Percentiles rank a stretch among this genome's conserved stretches.
Evolutionary conservation across 2,888 invertebrate genomes (phyloP).

Genomic region (Alloplasta piceator): DNA sequence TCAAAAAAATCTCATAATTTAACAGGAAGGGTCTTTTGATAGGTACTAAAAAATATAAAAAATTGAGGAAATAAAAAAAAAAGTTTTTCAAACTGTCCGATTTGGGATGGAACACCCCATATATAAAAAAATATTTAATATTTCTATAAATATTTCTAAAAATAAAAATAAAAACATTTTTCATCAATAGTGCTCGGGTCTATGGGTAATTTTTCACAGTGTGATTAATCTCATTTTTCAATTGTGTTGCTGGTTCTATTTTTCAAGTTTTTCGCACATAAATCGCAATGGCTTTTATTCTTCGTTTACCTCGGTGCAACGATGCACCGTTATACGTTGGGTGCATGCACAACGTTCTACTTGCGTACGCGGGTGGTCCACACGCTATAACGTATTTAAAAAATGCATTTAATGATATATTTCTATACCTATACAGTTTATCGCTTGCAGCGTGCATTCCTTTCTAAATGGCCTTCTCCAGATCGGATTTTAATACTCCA

Average conservation of each 20-base stretch:
- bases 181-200: neutral
- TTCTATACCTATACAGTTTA: neutral
- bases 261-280: conserved; percentile 11
- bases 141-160: no score
- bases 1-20: no score
- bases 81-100: no score
- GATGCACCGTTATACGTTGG: conserved; percentile 42
- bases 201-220: neutral
- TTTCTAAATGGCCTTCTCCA: conserved; percentile 53
- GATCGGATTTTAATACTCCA: conserved; percentile 29
- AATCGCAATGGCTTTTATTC: conserved; percentile 8
- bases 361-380: conserved; percentile 54
- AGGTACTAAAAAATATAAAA: no score
- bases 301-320: conserved; percentile 25
- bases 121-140: no score
- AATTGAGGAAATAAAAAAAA: no score
- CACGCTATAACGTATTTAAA: conserved; percentile 4
- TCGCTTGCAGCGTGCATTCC: conserved; percentile 6
- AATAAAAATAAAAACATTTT: no score
- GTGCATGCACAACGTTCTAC: conserved; percentile 30
- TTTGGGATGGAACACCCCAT: no score
- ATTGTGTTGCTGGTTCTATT: neutral
- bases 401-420: conserved; percentile 25
- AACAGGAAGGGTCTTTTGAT: no score
- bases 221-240: neutral